phyloP scores from a whole-genome alignment of 2,888 invertebrate genomes.

The Pheosia gnoma region DNA sequence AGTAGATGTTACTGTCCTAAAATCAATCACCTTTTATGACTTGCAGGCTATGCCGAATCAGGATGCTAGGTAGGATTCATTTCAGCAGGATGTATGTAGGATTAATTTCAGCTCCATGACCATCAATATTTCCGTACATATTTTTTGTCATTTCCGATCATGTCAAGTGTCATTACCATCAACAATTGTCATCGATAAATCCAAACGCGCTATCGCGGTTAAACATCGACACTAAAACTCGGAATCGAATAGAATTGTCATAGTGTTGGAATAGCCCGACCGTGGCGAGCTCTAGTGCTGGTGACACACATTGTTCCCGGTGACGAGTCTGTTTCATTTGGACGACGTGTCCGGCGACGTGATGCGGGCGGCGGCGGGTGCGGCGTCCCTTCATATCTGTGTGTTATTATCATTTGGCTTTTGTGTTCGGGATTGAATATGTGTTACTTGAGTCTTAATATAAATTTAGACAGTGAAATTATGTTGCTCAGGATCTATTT shows the following conservation, averaged over 20 bases:
- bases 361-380: background rate
- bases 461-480: no score
- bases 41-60: no score
- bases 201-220: background rate
- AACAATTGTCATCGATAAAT: background rate
- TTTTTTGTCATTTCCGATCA: background rate
- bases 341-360: background rate
- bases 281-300: conserved; percentile 2
- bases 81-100: no score
- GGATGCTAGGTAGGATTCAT: no score
- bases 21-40: no score
- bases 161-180: background rate
- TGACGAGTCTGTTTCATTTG: conserved; percentile 4
- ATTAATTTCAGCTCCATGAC: no score
- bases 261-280: background rate
- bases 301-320: conserved; percentile 6
- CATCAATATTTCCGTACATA: no score
- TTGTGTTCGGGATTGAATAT: background rate
- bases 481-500: no score
- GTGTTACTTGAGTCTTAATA: background rate
- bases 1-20: no score
- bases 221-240: background rate
- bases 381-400: background rate
- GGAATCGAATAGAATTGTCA: conserved; percentile 6
- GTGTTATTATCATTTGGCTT: conserved; percentile 1